Base-by-base conservation (phyloP, 2,888 invertebrate genomes). In the Harpalus rubripes region DNA sequence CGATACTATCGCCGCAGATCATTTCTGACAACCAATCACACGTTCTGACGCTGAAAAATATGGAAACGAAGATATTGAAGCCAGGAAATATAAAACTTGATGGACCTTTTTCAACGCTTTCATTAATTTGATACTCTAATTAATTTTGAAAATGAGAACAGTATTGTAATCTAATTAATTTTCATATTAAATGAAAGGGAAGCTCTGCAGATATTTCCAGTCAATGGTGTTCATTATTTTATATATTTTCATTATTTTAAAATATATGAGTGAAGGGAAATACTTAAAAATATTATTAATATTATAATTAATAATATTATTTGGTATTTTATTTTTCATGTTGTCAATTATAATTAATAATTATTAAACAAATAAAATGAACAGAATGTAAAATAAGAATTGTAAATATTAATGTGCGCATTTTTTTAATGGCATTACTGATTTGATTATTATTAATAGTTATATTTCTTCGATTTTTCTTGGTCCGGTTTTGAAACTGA, bases 11-110 rank as follows among this genome's bases (percentile, higher is more conserved):
- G 68, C 39, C n/a, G 26, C 68, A 32, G 68, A 39, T 68, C 32
- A 68, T 68, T 68, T 68, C 68, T 68, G 68, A 68, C 68, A 68
- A 68, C 68, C 68, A 68, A 68, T 68, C 68, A 68, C 68, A 68
- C 68, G 26, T 63, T 10, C 26, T 63, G 4, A 68, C 32, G 68
- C 32, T 63, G 63, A 63, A 15, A 32, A 68, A 68, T 39, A 15
- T n/a, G 68, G 39, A 39, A 39, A 7, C 7, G 68, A 0, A n/a
- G 26, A 63, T 5, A 39, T 39, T 39, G 32, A 22, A 12, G 39
- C 32, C 26, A 32, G n/a, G 5, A 68, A 68, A 68, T 59, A 16
- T 59, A 59, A 59, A 52, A 52, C 44, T 59, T 59, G 1, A 59
- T 15, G 59, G 59, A 59, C 5, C 32, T 32, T 32, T 32, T 32